Conservation (phyloP, 2,797 vertebrate species). For the Hemitrygon akajei region DNA sequence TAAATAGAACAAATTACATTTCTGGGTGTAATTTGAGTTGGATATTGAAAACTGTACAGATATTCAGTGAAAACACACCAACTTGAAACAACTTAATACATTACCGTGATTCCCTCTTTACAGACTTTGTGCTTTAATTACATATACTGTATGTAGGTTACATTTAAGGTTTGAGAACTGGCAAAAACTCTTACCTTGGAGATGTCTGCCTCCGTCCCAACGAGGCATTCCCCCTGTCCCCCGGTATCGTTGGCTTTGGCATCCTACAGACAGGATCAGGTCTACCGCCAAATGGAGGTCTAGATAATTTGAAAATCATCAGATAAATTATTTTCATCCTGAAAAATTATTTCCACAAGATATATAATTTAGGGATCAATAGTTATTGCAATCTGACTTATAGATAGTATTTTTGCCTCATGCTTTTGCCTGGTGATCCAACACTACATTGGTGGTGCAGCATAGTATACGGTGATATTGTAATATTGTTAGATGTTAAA, state of each 20-base stretch:
- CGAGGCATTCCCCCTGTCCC: slow-evolving; percentile 48
- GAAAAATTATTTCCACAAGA: neutral
- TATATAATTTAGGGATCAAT: neutral
- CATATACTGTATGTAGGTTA: no score
- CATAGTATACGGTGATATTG: neutral
- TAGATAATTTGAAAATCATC: neutral
- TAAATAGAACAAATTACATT: no score
- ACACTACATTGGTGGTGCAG: neutral
- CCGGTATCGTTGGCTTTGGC: slow-evolving; percentile 57
- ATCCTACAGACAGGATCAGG: slow-evolving; percentile 32
- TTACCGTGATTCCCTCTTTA: no score
- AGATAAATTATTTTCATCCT: neutral
- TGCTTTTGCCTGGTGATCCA: neutral
- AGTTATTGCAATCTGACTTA: neutral
- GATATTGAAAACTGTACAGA: no score
- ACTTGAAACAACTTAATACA: no score
- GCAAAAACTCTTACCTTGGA: slow-evolving; percentile 48
- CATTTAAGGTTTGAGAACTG: neutral
- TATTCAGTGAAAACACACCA: no score
- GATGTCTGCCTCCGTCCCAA: slow-evolving; percentile 50
- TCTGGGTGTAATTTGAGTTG: no score
- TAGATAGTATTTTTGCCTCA: neutral
- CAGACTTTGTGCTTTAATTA: no score
- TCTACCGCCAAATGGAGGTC: slow-evolving; percentile 4
- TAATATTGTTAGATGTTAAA: neutral